Base-by-base conservation (phyloP, 2,113 vertebrate species). In the Coptodon rendalli region DNA sequence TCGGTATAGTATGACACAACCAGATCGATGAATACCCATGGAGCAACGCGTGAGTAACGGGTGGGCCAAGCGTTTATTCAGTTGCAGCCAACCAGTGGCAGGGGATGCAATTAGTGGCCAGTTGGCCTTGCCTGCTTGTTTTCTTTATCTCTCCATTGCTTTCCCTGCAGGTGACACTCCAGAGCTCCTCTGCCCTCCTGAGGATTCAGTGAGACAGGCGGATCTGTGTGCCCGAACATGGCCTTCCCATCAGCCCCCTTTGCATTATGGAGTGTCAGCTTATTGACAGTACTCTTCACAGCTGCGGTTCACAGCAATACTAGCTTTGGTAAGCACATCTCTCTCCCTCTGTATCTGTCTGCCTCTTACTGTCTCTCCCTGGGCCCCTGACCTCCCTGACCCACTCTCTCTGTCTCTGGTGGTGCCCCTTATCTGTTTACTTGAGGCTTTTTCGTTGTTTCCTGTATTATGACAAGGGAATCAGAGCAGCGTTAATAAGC, bases 211-310 rank as follows among this genome's bases (percentile, higher is more conserved):
- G 91, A 95, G 91, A 88, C 89, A 87, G 91, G 92, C 83, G 68
- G 92, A 95, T 90, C 89, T 83, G 90, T 22, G 90, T 68, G 78
- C 50, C 91, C 82, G 43, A 94, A 93, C 92, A 96, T 96, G 96
- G 95, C 95, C 89, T 95, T 94, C 95, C 93, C 94, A 81, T 93
- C 95, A 93, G 88, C 94, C 91, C 92, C 92, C 87, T 87, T 89
- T 5, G 84, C 91, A 31, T 87, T 94, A 84, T 95, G 96, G 91
- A 94, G 91, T 78, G 86, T 95, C 87, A 89, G 94, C 87, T 86
- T 95, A 86, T 92, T 97, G 91, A 94, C 94, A 31, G 89, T 92
- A 63, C 91, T 96, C 19, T 66, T 95, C 24, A 81, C 91, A n/a
- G 90, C 92, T n/a, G 92, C 83, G 13, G 95, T 93, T 88, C 94